Evolutionary conservation across 2,113 vertebrate species (phyloP).

Genomic region (Clinocottus analis): DNA sequence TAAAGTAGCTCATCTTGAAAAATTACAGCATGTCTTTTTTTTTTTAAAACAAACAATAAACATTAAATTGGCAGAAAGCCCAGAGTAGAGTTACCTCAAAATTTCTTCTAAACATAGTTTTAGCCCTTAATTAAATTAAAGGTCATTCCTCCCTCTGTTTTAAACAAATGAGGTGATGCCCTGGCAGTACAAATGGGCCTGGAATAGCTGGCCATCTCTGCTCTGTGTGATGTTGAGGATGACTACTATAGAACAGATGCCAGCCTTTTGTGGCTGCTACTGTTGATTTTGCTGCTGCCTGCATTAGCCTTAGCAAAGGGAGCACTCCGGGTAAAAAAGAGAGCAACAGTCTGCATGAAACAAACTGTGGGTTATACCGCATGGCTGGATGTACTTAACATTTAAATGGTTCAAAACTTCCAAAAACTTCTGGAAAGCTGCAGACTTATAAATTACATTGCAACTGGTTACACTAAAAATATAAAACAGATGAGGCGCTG

Average conservation of each 20-base stretch:
- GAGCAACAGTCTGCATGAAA: slow-evolving; percentile 88
- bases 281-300: slow-evolving; percentile 75
- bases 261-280: slow-evolving; percentile 77
- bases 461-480: slow-evolving; percentile 92
- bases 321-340: slow-evolving; percentile 67
- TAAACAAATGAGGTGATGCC: slow-evolving; percentile 75
- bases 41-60: slow-evolving; percentile 67
- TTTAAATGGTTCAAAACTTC: slow-evolving; percentile 91
- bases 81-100: slow-evolving; percentile 48
- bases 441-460: slow-evolving; percentile 96
- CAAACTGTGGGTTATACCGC: slow-evolving; percentile 86
- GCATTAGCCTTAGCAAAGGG: slow-evolving; percentile 70
- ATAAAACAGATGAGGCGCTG: slow-evolving; percentile 92
- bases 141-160: slow-evolving; percentile 44
- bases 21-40: slow-evolving; percentile 51
- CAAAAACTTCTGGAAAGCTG: slow-evolving; percentile 90
- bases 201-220: slow-evolving; percentile 56
- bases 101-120: slow-evolving; percentile 35
- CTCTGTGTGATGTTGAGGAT: slow-evolving; percentile 58
- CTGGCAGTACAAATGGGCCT: slow-evolving; percentile 63
- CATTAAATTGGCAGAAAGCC: slow-evolving; percentile 59
- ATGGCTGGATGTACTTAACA: slow-evolving; percentile 95
- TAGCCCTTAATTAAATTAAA: slow-evolving; percentile 71
- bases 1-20: slow-evolving; percentile 41
- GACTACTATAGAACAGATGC: slow-evolving; percentile 63